Conservation (phyloP, 2,797 vertebrate genomes). For the Crax fasciolata region DNA sequence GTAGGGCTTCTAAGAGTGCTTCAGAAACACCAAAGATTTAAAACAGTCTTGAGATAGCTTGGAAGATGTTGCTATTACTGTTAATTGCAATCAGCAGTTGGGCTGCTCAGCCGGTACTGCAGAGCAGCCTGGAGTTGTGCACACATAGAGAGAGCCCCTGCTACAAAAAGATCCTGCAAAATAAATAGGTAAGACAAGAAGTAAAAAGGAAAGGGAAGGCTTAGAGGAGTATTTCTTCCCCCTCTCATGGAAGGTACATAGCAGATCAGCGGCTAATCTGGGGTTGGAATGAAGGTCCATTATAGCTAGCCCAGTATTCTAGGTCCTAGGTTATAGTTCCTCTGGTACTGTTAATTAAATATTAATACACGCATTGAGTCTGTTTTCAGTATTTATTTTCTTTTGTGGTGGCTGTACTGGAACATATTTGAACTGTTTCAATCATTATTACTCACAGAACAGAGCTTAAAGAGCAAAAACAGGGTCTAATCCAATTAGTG, state of each 20-base stretch:
- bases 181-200: not conserved
- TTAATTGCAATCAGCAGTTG: not conserved
- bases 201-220: not conserved
- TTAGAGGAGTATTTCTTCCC: not conserved
- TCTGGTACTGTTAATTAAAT: constrained; percentile 29
- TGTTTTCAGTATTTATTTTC: not conserved
- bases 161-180: not conserved
- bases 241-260: not conserved
- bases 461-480: not conserved
- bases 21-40: not conserved
- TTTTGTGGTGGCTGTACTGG: not conserved
- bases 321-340: not conserved
- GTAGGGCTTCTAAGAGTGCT: not conserved
- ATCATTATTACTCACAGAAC: not conserved
- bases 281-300: not conserved
- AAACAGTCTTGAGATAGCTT: not conserved
- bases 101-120: not conserved
- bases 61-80: not conserved
- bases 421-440: not conserved
- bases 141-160: not conserved
- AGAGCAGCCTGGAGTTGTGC: not conserved
- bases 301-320: not conserved
- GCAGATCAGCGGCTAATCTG: not conserved
- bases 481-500: not conserved
- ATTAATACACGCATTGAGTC: not conserved